Conservation (phyloP, 2,888 invertebrate genomes). For the Anthrax anthrax region DNA sequence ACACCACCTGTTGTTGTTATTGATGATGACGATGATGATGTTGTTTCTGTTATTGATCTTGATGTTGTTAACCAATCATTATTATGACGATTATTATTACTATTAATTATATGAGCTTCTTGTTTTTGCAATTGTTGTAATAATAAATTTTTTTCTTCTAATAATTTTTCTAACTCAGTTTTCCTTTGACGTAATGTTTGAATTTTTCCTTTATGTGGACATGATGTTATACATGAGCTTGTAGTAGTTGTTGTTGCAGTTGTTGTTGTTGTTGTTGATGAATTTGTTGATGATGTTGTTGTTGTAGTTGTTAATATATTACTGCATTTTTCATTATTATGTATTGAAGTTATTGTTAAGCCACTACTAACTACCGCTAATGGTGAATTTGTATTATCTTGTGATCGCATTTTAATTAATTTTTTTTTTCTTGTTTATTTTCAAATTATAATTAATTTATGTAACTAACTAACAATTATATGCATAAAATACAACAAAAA, state of each 20-base stretch:
- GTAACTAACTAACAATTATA: no score
- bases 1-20: constrained; percentile 3
- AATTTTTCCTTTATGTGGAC: constrained; percentile 12
- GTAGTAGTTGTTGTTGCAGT: neutral
- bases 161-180: constrained; percentile 25
- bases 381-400: no score
- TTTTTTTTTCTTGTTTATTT: neutral
- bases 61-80: no score
- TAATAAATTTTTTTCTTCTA: constrained; percentile 31
- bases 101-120: constrained; percentile 13
- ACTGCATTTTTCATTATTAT: no score
- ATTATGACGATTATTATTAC: no score
- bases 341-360: no score
- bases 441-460: no score
- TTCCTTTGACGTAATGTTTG: constrained; percentile 29
- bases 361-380: no score
- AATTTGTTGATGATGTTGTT: no score
- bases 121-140: constrained; percentile 31
- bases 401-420: neutral
- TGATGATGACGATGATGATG: neutral
- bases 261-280: neutral
- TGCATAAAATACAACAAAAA: no score
- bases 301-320: neutral
- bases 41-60: no score
- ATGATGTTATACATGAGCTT: no score